Base-by-base conservation (phyloP, 2,888 invertebrate genomes). In the Ecliptopera silaceata region DNA sequence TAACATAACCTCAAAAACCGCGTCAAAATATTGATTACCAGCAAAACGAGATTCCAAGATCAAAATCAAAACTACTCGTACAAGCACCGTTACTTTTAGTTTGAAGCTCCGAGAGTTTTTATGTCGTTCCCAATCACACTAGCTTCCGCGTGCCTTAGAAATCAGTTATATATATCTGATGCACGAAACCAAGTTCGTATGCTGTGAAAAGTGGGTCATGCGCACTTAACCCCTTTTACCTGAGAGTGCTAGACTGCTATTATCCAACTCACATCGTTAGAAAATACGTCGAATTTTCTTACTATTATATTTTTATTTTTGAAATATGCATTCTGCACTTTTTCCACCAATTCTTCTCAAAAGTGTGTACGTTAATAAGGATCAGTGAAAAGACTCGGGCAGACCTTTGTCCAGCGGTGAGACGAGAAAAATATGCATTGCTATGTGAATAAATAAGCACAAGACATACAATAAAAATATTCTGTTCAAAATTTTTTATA, bases 1-100 rank as follows among this genome's bases (percentile, higher is more conserved):
- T n/a, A n/a, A n/a, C n/a, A n/a, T n/a, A n/a, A n/a, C n/a, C n/a
- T n/a, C n/a, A n/a, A n/a, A n/a, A n/a, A n/a, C n/a, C n/a, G n/a
- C n/a, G n/a, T n/a, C n/a, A n/a, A n/a, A n/a, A n/a, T n/a, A n/a
- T n/a, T n/a, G n/a, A n/a, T 34, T 34, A 12, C 12, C 34, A 34
- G 12, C 13, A 34, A 34, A 34, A 34, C 4, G 5, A 34, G 12
- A 34, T 34, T 13, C 34, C 34, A 34, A 12, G 34, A 34, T 13
- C 2, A 12, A 12, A 34, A 20, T 41, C n/a, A 31, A 39, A 41
- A 12, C 42, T 42, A 22, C n/a, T 15, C 26, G 26, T 6, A 31
- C n/a, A 10, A 13, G 11, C 12, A 46, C 56, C 56, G 56, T 57
- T 52, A 52, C 31, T 13, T 47, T 47, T 36, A 26, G 29, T n/a